Base-by-base conservation (phyloP, 2,888 invertebrate species). In the Drosophila subsilvestris region DNA sequence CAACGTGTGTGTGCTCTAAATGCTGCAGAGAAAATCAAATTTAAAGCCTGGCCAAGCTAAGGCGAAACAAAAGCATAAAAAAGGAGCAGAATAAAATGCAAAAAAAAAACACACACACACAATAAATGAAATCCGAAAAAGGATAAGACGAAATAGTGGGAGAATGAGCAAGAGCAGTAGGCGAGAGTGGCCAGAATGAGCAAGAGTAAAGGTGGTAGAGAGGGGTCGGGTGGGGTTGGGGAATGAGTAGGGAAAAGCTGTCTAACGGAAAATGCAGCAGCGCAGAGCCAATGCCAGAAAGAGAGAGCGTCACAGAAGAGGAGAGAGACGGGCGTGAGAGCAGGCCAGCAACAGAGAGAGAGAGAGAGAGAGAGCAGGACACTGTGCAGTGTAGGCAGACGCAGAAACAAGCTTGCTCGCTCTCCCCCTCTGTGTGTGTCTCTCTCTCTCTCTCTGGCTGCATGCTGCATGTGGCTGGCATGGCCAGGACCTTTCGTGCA, bases 11-110 rank as follows among this genome's bases (percentile, higher is more conserved):
- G 49, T 32, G 49, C 79, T 63, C 75, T 70, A 68, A 76, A 79
- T 74, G 70, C 57, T 66, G 73, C 66, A 81, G 37, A 74, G 83
- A 73, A 87, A 83, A 88, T 75, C 80, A 74, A 78, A 79, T 77
- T 86, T 82, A 86, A 83, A 78, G 83, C 60, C 47, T 42, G 44
- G 57, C 42, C 51, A 57, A 63, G 37, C 47, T 25, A 53, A 59
- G 56, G 54, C 44, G 53, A 54, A 74, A 58, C 47, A 70, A 62
- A 68, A 61, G 44, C 68, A 55, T 17, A 63, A 50, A 56, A 55
- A 69, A 67, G 54, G 54, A 69, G 45, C 29, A 54, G 29, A 32
- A 49, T 32, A 32, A 55, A 58, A 47, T 44, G 58, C 27, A 63
- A 20, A 42, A 29, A 63, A 20, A 42, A 29, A 60, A 51, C 17